phyloP scores from a whole-genome alignment of 2,113 vertebrate genomes.

The Perca flavescens region DNA sequence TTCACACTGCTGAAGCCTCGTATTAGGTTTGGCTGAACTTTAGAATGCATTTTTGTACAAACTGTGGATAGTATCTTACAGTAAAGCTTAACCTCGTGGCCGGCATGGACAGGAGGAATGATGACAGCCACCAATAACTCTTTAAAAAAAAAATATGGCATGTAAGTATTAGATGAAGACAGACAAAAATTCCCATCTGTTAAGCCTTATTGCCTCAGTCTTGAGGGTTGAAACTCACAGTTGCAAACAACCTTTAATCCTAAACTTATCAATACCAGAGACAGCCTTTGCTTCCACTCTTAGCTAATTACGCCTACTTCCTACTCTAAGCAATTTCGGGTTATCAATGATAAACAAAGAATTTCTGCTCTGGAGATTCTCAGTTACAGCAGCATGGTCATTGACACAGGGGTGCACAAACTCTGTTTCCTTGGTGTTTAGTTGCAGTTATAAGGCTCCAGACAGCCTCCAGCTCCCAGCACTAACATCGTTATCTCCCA shows the following conservation, averaged over 20 bases:
- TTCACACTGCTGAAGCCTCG: background rate
- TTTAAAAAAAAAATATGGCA: background rate
- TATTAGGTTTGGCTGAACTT: background rate
- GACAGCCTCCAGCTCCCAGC: slow-evolving; percentile 25
- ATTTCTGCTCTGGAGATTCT: slow-evolving; percentile 33
- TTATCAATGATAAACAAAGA: slow-evolving; percentile 29
- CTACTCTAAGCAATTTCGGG: background rate
- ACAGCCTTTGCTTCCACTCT: background rate
- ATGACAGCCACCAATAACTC: background rate
- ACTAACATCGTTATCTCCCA: slow-evolving; percentile 25
- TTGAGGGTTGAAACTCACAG: background rate
- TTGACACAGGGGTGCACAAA: slow-evolving; percentile 41
- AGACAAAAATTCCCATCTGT: background rate
- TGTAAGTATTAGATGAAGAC: background rate
- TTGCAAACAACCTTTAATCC: background rate
- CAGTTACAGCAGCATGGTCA: slow-evolving; percentile 33
- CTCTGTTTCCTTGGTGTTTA: slow-evolving; percentile 46
- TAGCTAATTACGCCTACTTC: background rate
- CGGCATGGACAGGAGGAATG: background rate
- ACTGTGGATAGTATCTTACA: background rate
- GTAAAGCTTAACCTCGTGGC: background rate
- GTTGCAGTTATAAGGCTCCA: background rate
- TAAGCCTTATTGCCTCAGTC: background rate
- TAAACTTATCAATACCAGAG: background rate
- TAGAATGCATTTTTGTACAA: background rate